These are phyloP conservation scores for Danaus plexippus DNA, from an alignment of 1,140 invertebrate genomes.

Conservation along the genomic window DNA sequence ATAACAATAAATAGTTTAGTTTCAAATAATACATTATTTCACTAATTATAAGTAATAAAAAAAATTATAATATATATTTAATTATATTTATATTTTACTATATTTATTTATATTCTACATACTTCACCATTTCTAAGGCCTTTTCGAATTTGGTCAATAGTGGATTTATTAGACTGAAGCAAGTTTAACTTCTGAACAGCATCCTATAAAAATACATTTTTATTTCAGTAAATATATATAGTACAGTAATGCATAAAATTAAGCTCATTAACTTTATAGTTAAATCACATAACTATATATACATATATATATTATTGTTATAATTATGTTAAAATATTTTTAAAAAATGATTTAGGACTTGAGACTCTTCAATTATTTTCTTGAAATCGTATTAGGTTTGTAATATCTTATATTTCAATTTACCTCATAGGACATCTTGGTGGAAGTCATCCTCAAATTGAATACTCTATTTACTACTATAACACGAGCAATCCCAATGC, in stretches of 20 bases:
- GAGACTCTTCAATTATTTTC: too few species aligned
- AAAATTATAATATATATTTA: too few species aligned
- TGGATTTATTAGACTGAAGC: slow-evolving; percentile 79
- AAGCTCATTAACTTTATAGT: too few species aligned
- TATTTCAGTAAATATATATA: background rate
- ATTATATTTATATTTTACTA: background rate
- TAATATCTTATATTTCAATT: background rate
- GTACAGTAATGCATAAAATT: too few species aligned
- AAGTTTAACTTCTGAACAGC: slow-evolving; percentile 77
- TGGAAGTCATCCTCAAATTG: slow-evolving; percentile 44
- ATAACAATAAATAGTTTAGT: too few species aligned
- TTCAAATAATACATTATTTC: too few species aligned
- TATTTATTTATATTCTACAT: slow-evolving; percentile 17
- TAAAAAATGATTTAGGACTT: background rate
- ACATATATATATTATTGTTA: too few species aligned
- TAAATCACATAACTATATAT: too few species aligned
- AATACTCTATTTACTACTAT: slow-evolving; percentile 32
- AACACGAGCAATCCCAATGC: slow-evolving; percentile 31
- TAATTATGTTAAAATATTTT: too few species aligned
- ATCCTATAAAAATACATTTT: slow-evolving; percentile 69
- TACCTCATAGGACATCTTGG: slow-evolving; percentile 49
- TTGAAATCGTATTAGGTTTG: too few species aligned
- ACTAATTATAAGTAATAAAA: too few species aligned
- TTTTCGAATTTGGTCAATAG: slow-evolving; percentile 68
- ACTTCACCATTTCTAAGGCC: slow-evolving; percentile 47